phyloP scores from a whole-genome alignment of 2,888 invertebrate genomes.

The Eupelmus urozonus region DNA sequence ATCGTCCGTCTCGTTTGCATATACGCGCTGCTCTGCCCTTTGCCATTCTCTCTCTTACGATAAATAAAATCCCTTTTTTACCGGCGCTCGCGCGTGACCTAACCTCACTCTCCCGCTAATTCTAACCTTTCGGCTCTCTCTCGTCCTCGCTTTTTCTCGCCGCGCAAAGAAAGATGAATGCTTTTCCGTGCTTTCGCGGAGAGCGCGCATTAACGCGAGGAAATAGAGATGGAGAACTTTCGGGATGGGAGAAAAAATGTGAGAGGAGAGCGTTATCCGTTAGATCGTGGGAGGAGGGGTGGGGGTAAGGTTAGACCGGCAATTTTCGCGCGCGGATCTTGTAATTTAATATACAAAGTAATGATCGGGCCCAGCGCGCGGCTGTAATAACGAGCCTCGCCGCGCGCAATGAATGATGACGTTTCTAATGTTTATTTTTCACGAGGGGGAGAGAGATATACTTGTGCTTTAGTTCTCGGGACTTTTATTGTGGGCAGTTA shows the following conservation, averaged over 20 bases:
- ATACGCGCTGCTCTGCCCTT: not conserved
- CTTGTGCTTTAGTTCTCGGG: conserved; percentile 38
- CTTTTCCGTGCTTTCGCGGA: conserved; percentile 29
- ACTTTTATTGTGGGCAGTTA: conserved; percentile 10
- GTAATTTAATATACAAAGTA: conserved; percentile 57
- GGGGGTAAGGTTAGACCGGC: not conserved
- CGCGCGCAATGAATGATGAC: conserved; percentile 42
- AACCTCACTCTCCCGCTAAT: not conserved
- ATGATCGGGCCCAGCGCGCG: conserved; percentile 34
- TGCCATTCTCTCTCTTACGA: not conserved
- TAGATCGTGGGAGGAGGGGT: conserved; percentile 26
- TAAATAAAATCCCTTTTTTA: no score
- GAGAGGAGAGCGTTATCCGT: conserved; percentile 9
- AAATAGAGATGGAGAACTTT: not conserved
- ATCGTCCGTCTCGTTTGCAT: not conserved
- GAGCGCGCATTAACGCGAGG: not conserved
- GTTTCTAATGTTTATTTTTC: conserved; percentile 53
- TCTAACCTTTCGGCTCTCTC: not conserved
- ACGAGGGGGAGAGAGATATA: not conserved
- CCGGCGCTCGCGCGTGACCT: no score
- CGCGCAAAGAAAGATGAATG: conserved; percentile 31
- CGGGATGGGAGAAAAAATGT: not conserved
- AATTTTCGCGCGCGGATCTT: conserved; percentile 54
- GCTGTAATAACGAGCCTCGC: conserved; percentile 52
- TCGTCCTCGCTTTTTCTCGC: not conserved